Evolutionary conservation across 1,140 invertebrate genomes (phyloP).

Genomic region (Wiebesia pumilae): DNA sequence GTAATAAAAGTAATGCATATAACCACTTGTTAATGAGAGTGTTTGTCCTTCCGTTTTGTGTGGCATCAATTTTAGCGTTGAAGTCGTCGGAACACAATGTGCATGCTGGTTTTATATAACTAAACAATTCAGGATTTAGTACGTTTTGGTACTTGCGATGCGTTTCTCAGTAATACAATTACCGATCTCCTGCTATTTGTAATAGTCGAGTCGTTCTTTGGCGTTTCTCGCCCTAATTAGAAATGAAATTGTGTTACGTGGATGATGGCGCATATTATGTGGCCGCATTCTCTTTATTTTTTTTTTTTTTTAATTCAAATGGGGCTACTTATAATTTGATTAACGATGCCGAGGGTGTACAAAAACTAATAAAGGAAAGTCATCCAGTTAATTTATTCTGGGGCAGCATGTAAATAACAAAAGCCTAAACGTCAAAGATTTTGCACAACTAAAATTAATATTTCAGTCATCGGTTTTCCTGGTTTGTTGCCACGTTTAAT

Average conservation of each 20-base stretch:
- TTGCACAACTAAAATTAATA: slow-evolving; percentile 52
- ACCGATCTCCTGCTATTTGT: background rate
- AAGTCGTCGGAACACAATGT: background rate
- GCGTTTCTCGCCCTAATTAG: background rate
- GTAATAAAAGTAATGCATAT: slow-evolving; percentile 14
- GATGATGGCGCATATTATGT: slow-evolving; percentile 5
- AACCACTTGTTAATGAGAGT: slow-evolving; percentile 8
- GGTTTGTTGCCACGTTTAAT: background rate
- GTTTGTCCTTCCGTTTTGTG: background rate
- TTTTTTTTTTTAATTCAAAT: slow-evolving; percentile 64
- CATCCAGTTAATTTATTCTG: slow-evolving; percentile 57
- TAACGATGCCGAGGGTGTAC: slow-evolving; percentile 57
- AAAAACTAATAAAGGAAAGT: slow-evolving; percentile 64
- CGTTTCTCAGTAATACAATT: too few species aligned
- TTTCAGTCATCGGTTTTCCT: background rate
- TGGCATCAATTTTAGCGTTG: slow-evolving; percentile 4
- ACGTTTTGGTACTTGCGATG: background rate
- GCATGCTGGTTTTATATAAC: slow-evolving; percentile 33
- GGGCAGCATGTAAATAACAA: slow-evolving; percentile 74
- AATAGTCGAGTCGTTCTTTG: background rate
- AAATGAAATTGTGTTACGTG: background rate
- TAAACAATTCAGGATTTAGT: background rate
- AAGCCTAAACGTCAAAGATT: slow-evolving; percentile 61
- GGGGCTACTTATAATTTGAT: slow-evolving; percentile 56
- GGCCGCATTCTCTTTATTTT: slow-evolving; percentile 48